Percentiles rank a stretch among this genome's conserved stretches.
Evolutionary conservation across 2,797 vertebrate species (phyloP).

Genomic region (Enteromius thamalakanensis): DNA sequence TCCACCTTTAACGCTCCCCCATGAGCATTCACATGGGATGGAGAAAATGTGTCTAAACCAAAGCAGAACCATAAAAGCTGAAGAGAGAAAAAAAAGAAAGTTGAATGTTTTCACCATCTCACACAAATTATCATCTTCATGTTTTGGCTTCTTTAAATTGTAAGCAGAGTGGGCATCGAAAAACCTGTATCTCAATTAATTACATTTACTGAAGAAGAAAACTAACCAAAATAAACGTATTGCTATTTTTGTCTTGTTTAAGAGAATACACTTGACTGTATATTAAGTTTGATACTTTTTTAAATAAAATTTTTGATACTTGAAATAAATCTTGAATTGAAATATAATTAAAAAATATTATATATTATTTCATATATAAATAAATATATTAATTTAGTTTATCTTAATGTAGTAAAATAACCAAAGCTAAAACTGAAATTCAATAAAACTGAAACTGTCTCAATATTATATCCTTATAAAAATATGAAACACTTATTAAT

Average conservation of each 20-base stretch:
- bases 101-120: background rate
- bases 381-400: background rate
- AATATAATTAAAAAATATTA: background rate
- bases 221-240: background rate
- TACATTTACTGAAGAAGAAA: background rate
- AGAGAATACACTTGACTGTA: background rate
- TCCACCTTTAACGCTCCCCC: background rate
- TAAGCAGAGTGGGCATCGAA: background rate
- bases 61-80: background rate
- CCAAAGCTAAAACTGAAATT: background rate
- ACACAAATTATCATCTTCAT: background rate
- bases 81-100: background rate
- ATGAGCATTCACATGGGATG: background rate
- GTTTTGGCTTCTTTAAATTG: background rate
- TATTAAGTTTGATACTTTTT: background rate
- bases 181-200: background rate
- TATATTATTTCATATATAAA: no score
- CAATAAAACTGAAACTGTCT: no score
- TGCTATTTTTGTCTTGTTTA: background rate
- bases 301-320: background rate
- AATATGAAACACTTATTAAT: background rate
- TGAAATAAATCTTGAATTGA: background rate
- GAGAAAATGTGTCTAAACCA: background rate
- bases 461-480: background rate
- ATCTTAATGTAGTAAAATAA: background rate